These are phyloP conservation scores for Vireo altiloquus DNA, from an alignment of 2,113 vertebrate genomes.

Conservation along the genomic window DNA sequence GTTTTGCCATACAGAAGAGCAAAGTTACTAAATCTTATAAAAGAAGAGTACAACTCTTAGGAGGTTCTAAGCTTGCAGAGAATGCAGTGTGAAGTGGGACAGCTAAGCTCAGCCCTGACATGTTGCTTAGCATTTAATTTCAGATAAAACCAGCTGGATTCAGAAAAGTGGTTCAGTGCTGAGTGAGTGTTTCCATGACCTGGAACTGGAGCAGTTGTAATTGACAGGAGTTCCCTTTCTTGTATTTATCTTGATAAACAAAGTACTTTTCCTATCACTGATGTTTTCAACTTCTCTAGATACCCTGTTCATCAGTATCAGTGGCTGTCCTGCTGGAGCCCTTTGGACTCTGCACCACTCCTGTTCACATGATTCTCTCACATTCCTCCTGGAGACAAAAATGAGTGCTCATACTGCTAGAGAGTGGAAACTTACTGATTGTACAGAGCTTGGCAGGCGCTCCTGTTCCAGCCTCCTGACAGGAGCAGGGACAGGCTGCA, in stretches of 20 bases:
- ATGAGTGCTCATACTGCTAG: not conserved
- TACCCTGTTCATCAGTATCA: not conserved
- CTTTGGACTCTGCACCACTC: constrained; percentile 21
- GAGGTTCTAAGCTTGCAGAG: not conserved
- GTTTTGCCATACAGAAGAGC: not conserved
- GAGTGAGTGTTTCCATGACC: not conserved
- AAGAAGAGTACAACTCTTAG: not conserved
- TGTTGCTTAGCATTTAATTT: not conserved
- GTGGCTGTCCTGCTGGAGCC: not conserved
- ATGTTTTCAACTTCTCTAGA: not conserved
- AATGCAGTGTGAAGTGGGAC: not conserved
- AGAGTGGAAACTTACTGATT: constrained; percentile 21
- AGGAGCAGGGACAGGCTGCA: not conserved
- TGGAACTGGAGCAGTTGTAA: not conserved
- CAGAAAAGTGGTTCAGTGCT: not conserved
- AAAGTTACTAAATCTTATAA: not conserved
- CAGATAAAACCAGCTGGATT: not conserved
- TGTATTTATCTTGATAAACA: not conserved
- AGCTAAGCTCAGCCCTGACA: not conserved
- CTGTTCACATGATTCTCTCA: not conserved
- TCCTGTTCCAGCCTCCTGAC: not conserved
- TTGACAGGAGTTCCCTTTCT: not conserved
- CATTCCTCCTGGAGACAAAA: constrained; percentile 1
- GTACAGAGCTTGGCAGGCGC: not conserved
- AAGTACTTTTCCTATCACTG: not conserved